A percentile compares a stretch with the other conserved stretches of the same genome.
phyloP scores from a whole-genome alignment of 2,113 vertebrate genomes.

The Scatophagus argus region DNA sequence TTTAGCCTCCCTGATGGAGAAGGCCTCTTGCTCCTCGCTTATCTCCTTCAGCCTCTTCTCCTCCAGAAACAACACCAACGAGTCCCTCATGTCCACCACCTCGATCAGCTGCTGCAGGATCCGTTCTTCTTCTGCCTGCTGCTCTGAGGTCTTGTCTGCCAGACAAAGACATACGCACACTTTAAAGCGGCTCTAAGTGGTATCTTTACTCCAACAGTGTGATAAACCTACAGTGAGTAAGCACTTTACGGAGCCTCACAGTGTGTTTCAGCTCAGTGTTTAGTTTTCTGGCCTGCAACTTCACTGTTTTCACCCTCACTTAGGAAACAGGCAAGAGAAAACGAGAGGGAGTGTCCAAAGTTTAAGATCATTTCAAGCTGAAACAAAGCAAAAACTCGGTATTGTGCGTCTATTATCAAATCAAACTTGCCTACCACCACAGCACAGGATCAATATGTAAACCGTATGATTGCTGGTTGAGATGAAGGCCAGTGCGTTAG shows the following conservation, averaged over 20 bases:
- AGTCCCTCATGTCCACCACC: constrained; percentile 91
- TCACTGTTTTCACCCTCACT: no score
- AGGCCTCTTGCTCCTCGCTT: constrained; percentile 75
- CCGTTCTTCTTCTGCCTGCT: constrained; percentile 82
- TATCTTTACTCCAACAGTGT: background rate
- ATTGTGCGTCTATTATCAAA: no score
- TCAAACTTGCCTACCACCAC: no score
- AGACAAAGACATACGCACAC: background rate
- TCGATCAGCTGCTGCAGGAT: constrained; percentile 87
- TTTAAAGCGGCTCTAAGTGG: no score
- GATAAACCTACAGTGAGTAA: background rate
- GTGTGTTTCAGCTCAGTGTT: background rate
- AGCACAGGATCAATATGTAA: no score
- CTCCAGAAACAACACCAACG: constrained; percentile 90
- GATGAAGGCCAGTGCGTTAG: no score
- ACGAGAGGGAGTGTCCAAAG: no score
- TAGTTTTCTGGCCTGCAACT: no score
- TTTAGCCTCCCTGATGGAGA: constrained; percentile 79
- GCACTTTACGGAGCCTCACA: background rate
- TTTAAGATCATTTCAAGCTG: no score
- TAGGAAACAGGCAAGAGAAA: no score
- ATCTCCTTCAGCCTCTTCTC: constrained; percentile 90
- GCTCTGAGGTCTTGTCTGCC: constrained; percentile 87
- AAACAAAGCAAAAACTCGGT: no score
- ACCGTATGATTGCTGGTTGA: no score